These are phyloP conservation scores for Onthophagus sagittarius DNA, from an alignment of 2,888 invertebrate species.

Conservation along the genomic window DNA sequence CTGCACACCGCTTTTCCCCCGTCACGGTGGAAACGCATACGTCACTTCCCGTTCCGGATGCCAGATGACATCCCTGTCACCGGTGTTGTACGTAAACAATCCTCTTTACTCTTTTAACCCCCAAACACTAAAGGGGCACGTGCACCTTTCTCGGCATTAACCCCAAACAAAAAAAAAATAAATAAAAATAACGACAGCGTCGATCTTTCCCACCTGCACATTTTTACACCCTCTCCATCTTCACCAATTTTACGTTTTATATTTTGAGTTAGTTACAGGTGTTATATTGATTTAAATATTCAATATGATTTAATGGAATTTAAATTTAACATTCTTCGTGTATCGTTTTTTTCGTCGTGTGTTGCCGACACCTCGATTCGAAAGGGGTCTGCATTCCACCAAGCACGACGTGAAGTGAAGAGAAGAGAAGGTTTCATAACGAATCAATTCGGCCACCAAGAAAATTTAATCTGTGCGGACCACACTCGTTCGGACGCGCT, in stretches of 20 bases:
- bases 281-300: no score
- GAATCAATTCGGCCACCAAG: not conserved
- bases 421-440: not conserved
- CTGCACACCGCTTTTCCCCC: slow-evolving; percentile 38
- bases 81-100: not conserved
- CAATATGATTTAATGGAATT: no score
- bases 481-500: not conserved
- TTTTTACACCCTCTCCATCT: not conserved
- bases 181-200: not conserved
- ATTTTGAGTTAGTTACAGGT: no score
- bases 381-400: not conserved
- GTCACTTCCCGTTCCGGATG: slow-evolving; percentile 44
- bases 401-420: no score
- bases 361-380: not conserved
- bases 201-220: not conserved
- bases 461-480: not conserved
- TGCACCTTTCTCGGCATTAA: not conserved
- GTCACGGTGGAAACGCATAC: slow-evolving; percentile 42
- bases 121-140: not conserved
- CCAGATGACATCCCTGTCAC: slow-evolving; percentile 30
- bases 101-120: not conserved
- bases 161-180: no score
- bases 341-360: not conserved
- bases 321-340: no score
- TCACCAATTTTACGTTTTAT: not conserved